Evolutionary conservation across 2,888 invertebrate genomes (phyloP), one percentile per base, ranked within the genome.

Genomic region (Tetropium fuscum): DNA sequence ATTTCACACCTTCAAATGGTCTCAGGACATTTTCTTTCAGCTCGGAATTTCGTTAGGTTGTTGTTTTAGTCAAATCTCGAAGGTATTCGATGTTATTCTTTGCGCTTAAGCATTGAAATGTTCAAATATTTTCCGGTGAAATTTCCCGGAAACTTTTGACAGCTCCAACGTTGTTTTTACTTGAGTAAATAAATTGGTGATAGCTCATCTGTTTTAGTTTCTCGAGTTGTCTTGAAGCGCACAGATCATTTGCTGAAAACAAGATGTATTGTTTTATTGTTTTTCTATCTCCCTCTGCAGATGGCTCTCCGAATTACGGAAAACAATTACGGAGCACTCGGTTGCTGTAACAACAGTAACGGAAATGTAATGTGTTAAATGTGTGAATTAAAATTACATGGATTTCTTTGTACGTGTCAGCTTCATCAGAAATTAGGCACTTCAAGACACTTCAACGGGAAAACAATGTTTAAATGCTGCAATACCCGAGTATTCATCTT

Each of bases 1-100:
- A 51, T 40, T 51, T 8, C 40, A 40, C 51, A 51, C 51, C 51
- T 51, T 40, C 27, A 27, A 40, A 32, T 10, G 19, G 22, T 11
- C 25, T 20, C 41, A 1, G 20, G 10, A 22, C 22, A 11, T 40
- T 32, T 58, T 53, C 47, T 34, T 53, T 44, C 36, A 25, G n/a
- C 30, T 45, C 36, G 40, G 32, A 58, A 58, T 48, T 60, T 44
- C 51, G 60, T 49, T 49, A 44, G 40, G 51, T 30, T 62, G 64
- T 60, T 64, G 55, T 64, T 64, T 64, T 54, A 62, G 59, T 63
- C 59, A 62, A 64, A 64, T 59, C 62, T 64, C 62, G 51, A 63
- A 63, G 62, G 62, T 49, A 59, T 62, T 59, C 57, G 20, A 22
- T 63, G 62, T 62, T 62, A 62, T 64, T 64, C 57, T 64, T 60